phyloP scores from a whole-genome alignment of 2,797 vertebrate genomes.

The Acrossocheilus fasciatus region DNA sequence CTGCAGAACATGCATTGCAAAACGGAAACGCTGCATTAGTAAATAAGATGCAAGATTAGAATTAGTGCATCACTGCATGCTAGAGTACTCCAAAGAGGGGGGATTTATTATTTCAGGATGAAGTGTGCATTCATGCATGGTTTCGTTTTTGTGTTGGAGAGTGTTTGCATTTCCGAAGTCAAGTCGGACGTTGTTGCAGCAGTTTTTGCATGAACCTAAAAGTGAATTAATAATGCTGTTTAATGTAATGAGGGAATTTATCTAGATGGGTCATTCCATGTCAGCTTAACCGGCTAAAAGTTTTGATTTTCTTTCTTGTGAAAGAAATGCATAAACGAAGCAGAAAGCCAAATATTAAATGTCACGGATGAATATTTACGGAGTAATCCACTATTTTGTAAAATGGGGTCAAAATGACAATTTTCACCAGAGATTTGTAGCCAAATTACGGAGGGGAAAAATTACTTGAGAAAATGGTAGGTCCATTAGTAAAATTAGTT shows the following conservation, averaged over 20 bases:
- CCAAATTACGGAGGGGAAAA: background rate
- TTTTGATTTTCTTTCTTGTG: background rate
- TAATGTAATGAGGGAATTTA: background rate
- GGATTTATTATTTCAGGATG: background rate
- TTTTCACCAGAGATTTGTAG: background rate
- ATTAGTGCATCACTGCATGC: background rate
- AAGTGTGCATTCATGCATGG: background rate
- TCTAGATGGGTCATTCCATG: background rate
- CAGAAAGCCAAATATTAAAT: background rate
- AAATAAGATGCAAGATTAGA: background rate
- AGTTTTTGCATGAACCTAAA: background rate
- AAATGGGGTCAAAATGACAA: background rate
- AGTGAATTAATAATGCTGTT: background rate
- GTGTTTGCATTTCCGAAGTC: background rate
- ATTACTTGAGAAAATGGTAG: background rate
- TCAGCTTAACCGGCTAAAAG: background rate
- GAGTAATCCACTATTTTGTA: background rate
- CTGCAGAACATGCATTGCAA: background rate
- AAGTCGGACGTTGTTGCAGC: background rate
- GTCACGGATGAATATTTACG: background rate
- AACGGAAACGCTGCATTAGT: background rate
- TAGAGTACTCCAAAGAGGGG: background rate
- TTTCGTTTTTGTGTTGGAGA: background rate
- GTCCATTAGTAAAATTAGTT: background rate
- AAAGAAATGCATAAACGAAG: background rate